Percentiles rank a stretch among this genome's conserved stretches.
Evolutionary conservation across 1,140 invertebrate species (phyloP).

Genomic region (Zaprionus nigranus): DNA sequence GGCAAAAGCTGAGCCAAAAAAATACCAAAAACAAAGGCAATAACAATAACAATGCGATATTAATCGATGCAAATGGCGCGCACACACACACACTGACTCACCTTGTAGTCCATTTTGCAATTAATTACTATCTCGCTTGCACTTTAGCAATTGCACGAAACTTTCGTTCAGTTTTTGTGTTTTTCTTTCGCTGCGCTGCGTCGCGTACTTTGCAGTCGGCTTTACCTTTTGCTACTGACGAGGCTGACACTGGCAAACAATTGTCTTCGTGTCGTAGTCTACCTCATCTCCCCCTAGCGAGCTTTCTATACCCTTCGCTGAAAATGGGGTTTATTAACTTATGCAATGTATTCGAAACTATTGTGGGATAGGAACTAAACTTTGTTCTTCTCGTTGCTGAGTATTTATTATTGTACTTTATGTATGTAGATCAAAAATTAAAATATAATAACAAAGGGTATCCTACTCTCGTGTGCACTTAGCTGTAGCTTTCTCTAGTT

Average conservation of each 20-base stretch:
- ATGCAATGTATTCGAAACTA: no score
- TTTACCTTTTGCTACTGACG: slow-evolving; percentile 39
- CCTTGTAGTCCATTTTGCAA: slow-evolving; percentile 63
- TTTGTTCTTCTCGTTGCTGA: no score
- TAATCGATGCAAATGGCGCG: background rate
- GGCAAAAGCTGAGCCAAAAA: background rate
- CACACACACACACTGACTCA: slow-evolving; percentile 36
- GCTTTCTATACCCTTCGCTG: background rate
- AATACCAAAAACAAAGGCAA: background rate
- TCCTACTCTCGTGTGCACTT: no score
- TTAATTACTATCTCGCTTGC: slow-evolving; percentile 1
- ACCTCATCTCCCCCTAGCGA: background rate
- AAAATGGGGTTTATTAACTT: no score
- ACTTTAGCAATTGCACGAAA: slow-evolving; percentile 13
- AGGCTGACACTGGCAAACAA: slow-evolving; percentile 13
- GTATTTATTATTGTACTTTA: no score
- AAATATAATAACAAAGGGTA: no score
- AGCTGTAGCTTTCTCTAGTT: background rate
- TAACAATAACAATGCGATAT: background rate
- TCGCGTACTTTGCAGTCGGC: slow-evolving; percentile 2
- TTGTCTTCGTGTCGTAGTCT: slow-evolving; percentile 14
- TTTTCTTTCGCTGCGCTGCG: slow-evolving; percentile 9
- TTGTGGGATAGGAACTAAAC: no score
- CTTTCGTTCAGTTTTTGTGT: background rate
- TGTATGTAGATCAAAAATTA: no score